Evolutionary conservation across 2,113 vertebrate species (phyloP), one percentile per base, ranked within the genome.

Genomic region (Nesogale talazaci): DNA sequence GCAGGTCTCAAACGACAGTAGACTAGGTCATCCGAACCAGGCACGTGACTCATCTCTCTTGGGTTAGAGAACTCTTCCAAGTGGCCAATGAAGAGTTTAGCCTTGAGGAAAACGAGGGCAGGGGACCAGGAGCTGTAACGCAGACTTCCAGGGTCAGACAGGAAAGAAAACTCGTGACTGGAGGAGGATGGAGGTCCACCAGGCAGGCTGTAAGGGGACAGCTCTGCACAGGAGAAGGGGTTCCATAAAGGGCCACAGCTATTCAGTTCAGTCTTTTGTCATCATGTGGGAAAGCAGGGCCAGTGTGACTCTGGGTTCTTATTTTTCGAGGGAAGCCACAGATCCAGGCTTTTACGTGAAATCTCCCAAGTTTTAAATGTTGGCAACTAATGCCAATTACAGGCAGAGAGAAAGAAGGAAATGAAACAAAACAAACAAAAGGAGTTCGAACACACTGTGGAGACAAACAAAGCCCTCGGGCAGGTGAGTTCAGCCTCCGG

Each of bases 391-490:
- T 78, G 42, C 20, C 11, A 74, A 59, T n/a, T 42, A 38, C 75
- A 59, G 72, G 9, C n/a, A 40, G 19, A 85, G 34, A 59, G 34
- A n/a, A 76, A 29, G 79, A 56, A 52, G 46, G 46, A 52, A 6
- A 52, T 12, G 14, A 52, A 8, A 8, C 46, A 52, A 52, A 52
- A 52, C 46, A 52, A 52, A 52, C 46, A 52, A 52, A 52, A 11
- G 46, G 46, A 52, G 46, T 12, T 12, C 46, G 14, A 52, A 52
- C 46, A 61, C 1, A 63, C 74, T 0, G 0, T 27, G 1, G 20
- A 81, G 67, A 16, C 81, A 90, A 85, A 74, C 34, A 59, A 84
- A 92, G 92, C 34, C 86, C 4, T 57, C 19, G 42, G 34, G 59
- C 22, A 79, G 63, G 20, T 77, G 36, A 65, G 38, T 34, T 70